Conservation (phyloP, 2,888 invertebrate genomes). For the Perizoma affinitatum region DNA sequence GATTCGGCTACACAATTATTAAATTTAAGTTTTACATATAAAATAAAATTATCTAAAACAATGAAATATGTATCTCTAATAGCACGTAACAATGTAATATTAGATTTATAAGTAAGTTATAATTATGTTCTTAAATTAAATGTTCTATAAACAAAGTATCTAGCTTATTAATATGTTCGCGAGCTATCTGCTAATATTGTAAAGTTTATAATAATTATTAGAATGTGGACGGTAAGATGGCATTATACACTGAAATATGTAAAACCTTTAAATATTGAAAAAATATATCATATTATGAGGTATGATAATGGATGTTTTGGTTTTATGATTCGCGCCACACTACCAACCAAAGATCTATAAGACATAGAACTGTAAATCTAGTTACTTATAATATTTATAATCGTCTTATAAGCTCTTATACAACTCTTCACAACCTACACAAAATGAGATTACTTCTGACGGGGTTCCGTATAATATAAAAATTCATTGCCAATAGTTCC, state of each 20-base stretch:
- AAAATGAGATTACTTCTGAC: conserved; percentile 69
- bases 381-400: conserved; percentile 10
- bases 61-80: conserved; percentile 55
- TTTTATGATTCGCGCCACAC: conserved; percentile 21
- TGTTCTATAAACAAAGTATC: too few relatives aligned
- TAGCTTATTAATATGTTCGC: too few relatives aligned
- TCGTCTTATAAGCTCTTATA: conserved; percentile 35
- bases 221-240: conserved; percentile 51
- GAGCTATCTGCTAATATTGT: not conserved
- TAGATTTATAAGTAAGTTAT: not conserved
- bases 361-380: conserved; percentile 8
- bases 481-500: conserved; percentile 63
- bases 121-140: too few relatives aligned
- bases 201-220: conserved; percentile 8
- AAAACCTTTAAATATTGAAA: conserved; percentile 52
- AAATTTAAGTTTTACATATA: conserved; percentile 69
- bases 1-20: conserved; percentile 55
- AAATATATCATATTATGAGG: conserved; percentile 63
- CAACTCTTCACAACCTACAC: conserved; percentile 63
- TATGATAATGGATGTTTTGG: conserved; percentile 57
- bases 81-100: not conserved
- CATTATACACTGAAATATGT: conserved; percentile 35
- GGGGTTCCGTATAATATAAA: conserved; percentile 31
- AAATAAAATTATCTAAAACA: conserved; percentile 75
- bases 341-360: not conserved